phyloP scores from a whole-genome alignment of 2,113 vertebrate genomes.

The Pelodiscus sinensis region DNA sequence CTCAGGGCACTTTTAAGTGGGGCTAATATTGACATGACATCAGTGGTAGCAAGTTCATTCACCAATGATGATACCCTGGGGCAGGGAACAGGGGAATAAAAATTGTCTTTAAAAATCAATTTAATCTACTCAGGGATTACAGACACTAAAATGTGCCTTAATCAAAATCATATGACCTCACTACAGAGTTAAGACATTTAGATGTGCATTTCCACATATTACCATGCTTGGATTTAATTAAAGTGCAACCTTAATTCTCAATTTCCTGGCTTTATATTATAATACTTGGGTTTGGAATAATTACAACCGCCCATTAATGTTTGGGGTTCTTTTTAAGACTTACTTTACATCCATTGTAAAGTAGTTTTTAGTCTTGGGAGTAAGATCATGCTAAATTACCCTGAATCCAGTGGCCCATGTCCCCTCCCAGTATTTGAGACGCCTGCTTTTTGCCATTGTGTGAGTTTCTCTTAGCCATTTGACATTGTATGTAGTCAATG shows the following conservation, averaged over 20 bases:
- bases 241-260: not conserved
- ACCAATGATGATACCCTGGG: slow-evolving; percentile 13
- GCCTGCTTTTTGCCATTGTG: slow-evolving; percentile 58
- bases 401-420: not conserved
- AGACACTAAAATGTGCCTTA: slow-evolving; percentile 36
- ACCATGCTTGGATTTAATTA: not conserved
- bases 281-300: not conserved
- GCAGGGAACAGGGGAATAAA: slow-evolving; percentile 36
- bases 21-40: not conserved
- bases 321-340: not conserved
- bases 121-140: slow-evolving; percentile 54
- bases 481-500: slow-evolving; percentile 29
- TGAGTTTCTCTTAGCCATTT: slow-evolving; percentile 48
- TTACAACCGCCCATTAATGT: fast-evolving
- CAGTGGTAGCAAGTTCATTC: slow-evolving; percentile 48
- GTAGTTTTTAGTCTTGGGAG: not conserved
- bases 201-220: slow-evolving; percentile 14
- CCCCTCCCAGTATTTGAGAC: not conserved
- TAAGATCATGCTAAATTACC: not conserved
- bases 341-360: not conserved
- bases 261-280: not conserved
- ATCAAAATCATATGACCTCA: slow-evolving; percentile 20
- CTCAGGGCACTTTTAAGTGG: not conserved
- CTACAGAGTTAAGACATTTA: slow-evolving; percentile 13
- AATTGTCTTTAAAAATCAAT: not conserved